These are phyloP conservation scores for Tanytarsus gracilentus DNA, from an alignment of 2,888 invertebrate species.

Conservation along the genomic window DNA sequence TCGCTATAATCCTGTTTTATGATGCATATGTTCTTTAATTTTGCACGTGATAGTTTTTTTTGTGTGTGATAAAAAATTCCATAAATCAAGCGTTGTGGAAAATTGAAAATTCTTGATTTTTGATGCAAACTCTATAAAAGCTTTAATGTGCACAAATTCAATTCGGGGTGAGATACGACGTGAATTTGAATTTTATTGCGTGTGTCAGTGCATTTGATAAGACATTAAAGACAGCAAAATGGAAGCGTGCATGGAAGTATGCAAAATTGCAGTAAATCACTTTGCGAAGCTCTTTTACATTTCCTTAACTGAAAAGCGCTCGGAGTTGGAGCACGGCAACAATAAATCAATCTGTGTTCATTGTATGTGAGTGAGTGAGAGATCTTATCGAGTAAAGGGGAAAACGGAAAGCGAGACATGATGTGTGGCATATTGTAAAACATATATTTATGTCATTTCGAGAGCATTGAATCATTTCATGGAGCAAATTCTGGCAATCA, in stretches of 20 bases:
- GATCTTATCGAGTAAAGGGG: constrained; percentile 4
- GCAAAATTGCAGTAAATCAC: constrained; percentile 16
- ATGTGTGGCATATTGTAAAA: constrained; percentile 9
- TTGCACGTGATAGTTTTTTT: constrained; percentile 9
- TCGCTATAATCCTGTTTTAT: constrained; percentile 5
- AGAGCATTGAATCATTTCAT: no score
- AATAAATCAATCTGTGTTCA: constrained; percentile 26
- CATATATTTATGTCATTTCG: constrained; percentile 22
- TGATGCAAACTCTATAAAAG: not conserved
- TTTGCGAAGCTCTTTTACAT: not conserved
- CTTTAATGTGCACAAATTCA: not conserved
- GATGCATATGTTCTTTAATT: constrained; percentile 10
- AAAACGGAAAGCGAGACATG: constrained; percentile 6
- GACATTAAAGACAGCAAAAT: not conserved
- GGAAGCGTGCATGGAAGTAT: not conserved
- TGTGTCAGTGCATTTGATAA: not conserved
- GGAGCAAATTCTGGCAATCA: no score
- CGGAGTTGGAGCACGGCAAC: no score
- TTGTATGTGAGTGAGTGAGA: no score
- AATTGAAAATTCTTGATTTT: no score
- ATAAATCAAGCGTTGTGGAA: constrained; percentile 18
- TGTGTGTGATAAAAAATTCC: no score
- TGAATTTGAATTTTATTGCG: constrained; percentile 7
- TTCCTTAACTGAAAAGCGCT: not conserved
- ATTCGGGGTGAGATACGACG: not conserved